phyloP scores from a whole-genome alignment of 2,888 invertebrate genomes.

The Strigamia transsilvanica region DNA sequence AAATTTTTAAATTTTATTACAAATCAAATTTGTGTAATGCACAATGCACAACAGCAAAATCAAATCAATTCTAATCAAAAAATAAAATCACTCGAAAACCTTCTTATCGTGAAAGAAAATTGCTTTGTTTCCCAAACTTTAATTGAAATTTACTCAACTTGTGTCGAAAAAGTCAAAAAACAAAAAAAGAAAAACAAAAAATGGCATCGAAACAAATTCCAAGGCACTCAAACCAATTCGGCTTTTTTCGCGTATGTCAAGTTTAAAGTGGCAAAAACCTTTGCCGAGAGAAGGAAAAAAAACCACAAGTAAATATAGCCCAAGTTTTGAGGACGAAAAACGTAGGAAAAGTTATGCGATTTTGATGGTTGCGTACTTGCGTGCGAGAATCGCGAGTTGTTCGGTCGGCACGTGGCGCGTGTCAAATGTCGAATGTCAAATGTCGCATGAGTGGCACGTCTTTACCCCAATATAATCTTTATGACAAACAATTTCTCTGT shows the following conservation, averaged over 20 bases:
- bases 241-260: background rate
- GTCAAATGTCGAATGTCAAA: background rate
- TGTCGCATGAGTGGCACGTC: slow-evolving; percentile 33
- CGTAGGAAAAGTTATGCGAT: no score
- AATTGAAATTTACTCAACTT: no score
- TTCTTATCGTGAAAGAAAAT: no score
- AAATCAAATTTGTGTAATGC: slow-evolving; percentile 2
- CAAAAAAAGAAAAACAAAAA: background rate
- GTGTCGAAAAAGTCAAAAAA: no score
- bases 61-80: slow-evolving; percentile 1
- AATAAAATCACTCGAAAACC: background rate
- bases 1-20: slow-evolving; percentile 22
- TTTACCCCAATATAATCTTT: slow-evolving; percentile 43
- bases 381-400: background rate
- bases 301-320: background rate
- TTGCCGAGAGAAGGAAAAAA: background rate
- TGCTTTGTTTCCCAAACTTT: no score
- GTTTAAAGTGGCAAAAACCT: slow-evolving; percentile 37
- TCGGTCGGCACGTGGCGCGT: background rate
- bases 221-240: slow-evolving; percentile 15
- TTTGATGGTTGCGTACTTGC: no score
- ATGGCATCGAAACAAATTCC: background rate
- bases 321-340: no score
- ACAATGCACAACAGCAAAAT: background rate
- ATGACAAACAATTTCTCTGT: slow-evolving; percentile 46